Evolutionary conservation across 2,797 vertebrate species (phyloP).

Genomic region (Bovichtus diacanthus): DNA sequence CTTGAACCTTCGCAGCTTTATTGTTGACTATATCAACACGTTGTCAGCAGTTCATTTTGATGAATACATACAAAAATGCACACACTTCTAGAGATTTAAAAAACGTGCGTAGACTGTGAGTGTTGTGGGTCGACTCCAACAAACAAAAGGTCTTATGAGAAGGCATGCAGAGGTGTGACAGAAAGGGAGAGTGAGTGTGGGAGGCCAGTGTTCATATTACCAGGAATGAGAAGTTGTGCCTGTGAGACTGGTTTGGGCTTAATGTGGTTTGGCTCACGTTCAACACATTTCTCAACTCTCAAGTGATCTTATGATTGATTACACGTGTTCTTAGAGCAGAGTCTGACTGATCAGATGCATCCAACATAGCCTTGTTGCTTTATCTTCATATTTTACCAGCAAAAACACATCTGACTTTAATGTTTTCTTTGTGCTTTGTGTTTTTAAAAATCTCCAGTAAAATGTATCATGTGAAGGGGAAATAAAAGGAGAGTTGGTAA

Average conservation of each 20-base stretch:
- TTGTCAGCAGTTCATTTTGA: not conserved
- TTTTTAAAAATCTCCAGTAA: not conserved
- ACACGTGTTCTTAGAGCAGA: not conserved
- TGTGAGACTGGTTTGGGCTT: slow-evolving; percentile 7
- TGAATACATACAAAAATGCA: not conserved
- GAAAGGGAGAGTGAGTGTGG: not conserved
- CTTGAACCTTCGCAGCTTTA: not conserved
- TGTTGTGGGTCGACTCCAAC: not conserved
- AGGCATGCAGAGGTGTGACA: not conserved
- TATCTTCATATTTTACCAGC: not conserved
- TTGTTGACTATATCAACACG: not conserved
- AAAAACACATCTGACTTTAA: not conserved
- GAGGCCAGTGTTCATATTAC: slow-evolving; percentile 15
- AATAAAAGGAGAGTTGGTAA: too few species aligned
- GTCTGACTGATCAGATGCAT: not conserved
- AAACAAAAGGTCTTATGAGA: not conserved
- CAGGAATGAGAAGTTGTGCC: slow-evolving; percentile 30
- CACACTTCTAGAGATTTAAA: not conserved
- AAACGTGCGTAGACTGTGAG: not conserved
- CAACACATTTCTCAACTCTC: slow-evolving; percentile 1
- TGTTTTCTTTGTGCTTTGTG: not conserved
- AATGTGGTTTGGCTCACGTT: slow-evolving; percentile 24
- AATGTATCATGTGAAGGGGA: not conserved
- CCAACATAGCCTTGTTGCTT: not conserved
- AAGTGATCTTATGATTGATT: not conserved